Evolutionary conservation across 2,113 vertebrate species (phyloP).

Genomic region (Kryptolebias marmoratus): DNA sequence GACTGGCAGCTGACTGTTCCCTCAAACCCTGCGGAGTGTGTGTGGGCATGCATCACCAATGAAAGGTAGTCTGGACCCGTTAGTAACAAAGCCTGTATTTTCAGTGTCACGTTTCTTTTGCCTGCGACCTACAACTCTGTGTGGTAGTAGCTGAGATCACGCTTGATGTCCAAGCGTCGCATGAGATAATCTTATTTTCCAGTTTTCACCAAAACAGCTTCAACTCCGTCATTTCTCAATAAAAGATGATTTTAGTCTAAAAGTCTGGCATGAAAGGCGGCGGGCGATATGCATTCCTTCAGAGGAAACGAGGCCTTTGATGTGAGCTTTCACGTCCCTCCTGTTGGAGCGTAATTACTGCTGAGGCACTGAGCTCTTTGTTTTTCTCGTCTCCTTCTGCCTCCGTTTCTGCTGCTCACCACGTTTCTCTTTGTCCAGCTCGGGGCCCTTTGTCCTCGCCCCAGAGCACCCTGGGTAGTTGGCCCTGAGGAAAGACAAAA

Average conservation of each 20-base stretch:
- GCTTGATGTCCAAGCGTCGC: too few relatives aligned
- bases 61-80: too few relatives aligned
- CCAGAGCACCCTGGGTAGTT: slow-evolving; percentile 66
- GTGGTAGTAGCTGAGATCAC: too few relatives aligned
- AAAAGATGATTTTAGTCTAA: too few relatives aligned
- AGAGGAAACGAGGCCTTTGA: background rate
- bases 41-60: too few relatives aligned
- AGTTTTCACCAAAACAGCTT: too few relatives aligned
- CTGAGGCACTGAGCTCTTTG: slow-evolving; percentile 62
- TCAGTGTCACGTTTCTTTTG: too few relatives aligned
- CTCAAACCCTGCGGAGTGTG: slow-evolving; percentile 41
- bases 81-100: too few relatives aligned
- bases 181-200: too few relatives aligned
- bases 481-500: slow-evolving; percentile 63
- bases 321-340: slow-evolving; percentile 52
- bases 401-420: slow-evolving; percentile 48
- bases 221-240: background rate
- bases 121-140: too few relatives aligned
- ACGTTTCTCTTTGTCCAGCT: slow-evolving; percentile 74
- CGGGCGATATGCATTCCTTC: too few relatives aligned
- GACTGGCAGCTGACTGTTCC: slow-evolving; percentile 53
- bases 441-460: slow-evolving; percentile 70
- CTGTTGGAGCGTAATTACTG: slow-evolving; percentile 64
- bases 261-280: too few relatives aligned
- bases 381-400: slow-evolving; percentile 46